Evolutionary conservation across 1,140 invertebrate genomes (phyloP), one percentile per base, ranked within the genome.

Genomic region (Ditylenchus dipsaci): DNA sequence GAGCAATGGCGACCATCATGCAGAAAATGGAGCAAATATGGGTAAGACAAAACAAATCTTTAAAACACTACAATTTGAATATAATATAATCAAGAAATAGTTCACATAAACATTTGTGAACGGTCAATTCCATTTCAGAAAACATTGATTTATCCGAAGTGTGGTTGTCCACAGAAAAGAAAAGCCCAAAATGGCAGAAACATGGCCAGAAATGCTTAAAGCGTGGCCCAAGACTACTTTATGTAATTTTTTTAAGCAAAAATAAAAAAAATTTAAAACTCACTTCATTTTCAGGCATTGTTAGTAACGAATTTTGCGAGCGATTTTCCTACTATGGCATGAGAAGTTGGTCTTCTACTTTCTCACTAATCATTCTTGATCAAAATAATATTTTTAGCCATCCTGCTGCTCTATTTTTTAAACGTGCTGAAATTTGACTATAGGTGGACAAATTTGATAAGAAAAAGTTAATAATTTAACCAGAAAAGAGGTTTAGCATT

Each of bases 331-430:
- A 88, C 83, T 95, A 94, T 88, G 92, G 92, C 79, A 91, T 95
- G 89, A 88, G 90, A 88, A 90, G 59, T 61, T 21, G 29, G 59
- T 30, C 7, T 61, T 61, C 11, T n/a, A n/a, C n/a, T n/a, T n/a
- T n/a, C n/a, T n/a, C n/a, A n/a, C n/a, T n/a, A n/a, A n/a, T n/a
- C n/a, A n/a, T n/a, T n/a, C n/a, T n/a, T n/a, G n/a, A n/a, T n/a
- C n/a, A n/a, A n/a, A n/a, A n/a, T n/a, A n/a, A n/a, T n/a, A n/a
- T 21, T 61, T 61, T 47, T 19, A 61, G 59, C 91, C 3, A 88
- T 94, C 69, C 85, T 95, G 49, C 88, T 89, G 0, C 79, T 94
- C 1, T 95, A 93, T 83, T 85, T 94, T 8, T 86, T 84, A 1
- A 87, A 89, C 27, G 87, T 89, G 53, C 84, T 93, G 9, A 73